Percentiles rank a stretch among this genome's conserved stretches.
Evolutionary conservation across 2,797 vertebrate genomes (phyloP).

Genomic region (Picus viridis): DNA sequence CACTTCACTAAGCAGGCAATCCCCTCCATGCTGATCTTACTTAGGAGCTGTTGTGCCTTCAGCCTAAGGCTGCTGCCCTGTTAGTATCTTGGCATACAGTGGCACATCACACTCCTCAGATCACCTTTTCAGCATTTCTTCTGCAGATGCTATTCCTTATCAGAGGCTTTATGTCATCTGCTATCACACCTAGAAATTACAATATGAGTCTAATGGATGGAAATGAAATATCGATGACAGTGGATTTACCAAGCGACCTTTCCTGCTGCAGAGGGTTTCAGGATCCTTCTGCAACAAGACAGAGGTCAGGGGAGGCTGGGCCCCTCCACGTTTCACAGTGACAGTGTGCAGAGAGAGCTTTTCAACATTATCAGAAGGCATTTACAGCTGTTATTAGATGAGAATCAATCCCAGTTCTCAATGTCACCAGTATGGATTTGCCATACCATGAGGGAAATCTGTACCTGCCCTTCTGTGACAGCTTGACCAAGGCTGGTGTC

Average conservation of each 20-base stretch:
- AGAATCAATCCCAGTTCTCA: background rate
- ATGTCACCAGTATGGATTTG: background rate
- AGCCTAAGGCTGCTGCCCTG: background rate
- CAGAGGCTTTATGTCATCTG: background rate
- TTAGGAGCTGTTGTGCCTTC: background rate
- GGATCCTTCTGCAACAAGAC: background rate
- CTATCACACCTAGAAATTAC: background rate
- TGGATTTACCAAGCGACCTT: accelerated
- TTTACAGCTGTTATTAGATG: background rate
- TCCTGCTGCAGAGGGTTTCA: background rate
- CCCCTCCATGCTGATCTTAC: background rate
- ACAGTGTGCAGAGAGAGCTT: background rate
- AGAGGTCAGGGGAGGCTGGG: background rate
- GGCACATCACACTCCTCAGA: background rate
- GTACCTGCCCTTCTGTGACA: background rate
- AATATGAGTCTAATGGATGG: accelerated
- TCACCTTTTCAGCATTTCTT: background rate
- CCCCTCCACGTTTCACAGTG: background rate
- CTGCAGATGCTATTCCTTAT: background rate
- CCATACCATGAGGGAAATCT: background rate
- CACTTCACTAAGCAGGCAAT: background rate
- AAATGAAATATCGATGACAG: background rate
- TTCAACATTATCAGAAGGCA: background rate
- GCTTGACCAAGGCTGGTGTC: background rate
- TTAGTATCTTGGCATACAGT: background rate